Evolutionary conservation across 2,888 invertebrate genomes (phyloP).

Genomic region (Cartodere bifasciata): DNA sequence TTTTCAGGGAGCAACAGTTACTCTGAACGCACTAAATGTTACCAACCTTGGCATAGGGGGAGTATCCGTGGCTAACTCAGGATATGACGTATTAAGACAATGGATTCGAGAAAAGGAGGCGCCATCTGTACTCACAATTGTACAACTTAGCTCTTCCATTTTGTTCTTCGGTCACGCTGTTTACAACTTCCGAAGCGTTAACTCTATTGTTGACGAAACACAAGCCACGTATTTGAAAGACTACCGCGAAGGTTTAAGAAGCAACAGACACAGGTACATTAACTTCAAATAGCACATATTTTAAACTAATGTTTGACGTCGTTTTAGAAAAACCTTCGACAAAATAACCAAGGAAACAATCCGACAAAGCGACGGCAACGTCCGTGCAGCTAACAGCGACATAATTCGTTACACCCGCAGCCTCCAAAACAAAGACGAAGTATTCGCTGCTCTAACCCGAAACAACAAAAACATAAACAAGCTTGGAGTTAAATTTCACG

Average conservation of each 20-base stretch:
- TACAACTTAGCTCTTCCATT: slow-evolving; percentile 26
- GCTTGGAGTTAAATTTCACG: slow-evolving; percentile 31
- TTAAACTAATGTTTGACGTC: background rate
- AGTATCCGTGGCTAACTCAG: slow-evolving; percentile 23
- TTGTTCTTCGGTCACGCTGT: slow-evolving; percentile 28
- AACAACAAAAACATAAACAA: slow-evolving; percentile 43
- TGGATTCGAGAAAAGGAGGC: slow-evolving; percentile 22
- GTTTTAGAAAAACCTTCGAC: slow-evolving; percentile 44
- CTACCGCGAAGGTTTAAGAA: slow-evolving; percentile 39
- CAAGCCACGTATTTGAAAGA: slow-evolving; percentile 41
- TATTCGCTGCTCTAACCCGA: slow-evolving; percentile 40
- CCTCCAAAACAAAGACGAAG: slow-evolving; percentile 42
- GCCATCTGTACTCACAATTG: slow-evolving; percentile 34
- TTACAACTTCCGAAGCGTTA: slow-evolving; percentile 25
- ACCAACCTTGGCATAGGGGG: slow-evolving; percentile 26
- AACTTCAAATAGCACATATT: background rate
- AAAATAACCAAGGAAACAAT: slow-evolving; percentile 44
- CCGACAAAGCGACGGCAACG: slow-evolving; percentile 34
- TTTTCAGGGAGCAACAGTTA: slow-evolving; percentile 18
- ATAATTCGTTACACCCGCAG: slow-evolving; percentile 42
- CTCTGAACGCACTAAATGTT: slow-evolving; percentile 22
- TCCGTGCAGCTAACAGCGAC: slow-evolving; percentile 38
- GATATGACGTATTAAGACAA: slow-evolving; percentile 23
- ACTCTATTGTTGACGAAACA: slow-evolving; percentile 35
- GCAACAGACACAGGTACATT: slow-evolving; percentile 37